phyloP scores from a whole-genome alignment of 2,888 invertebrate species.

The Apamea crenata region DNA sequence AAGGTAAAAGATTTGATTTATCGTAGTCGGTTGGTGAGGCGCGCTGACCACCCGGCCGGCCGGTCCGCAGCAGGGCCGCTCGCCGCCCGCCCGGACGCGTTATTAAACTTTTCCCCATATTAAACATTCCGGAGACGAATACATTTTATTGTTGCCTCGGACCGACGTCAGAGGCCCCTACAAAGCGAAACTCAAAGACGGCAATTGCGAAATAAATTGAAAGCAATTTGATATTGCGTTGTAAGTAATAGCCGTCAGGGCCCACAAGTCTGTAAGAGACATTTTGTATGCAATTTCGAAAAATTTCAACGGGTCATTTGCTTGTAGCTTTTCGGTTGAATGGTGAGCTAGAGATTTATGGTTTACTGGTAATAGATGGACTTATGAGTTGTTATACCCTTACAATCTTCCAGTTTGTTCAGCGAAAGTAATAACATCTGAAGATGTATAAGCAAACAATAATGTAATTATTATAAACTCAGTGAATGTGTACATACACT shows the following conservation, averaged over 20 bases:
- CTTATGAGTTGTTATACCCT: constrained; percentile 17
- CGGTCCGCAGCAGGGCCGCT: constrained; percentile 70
- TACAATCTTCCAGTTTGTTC: constrained; percentile 31
- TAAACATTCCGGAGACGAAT: constrained; percentile 91
- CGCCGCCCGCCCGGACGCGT: constrained; percentile 87
- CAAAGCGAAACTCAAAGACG: constrained; percentile 91
- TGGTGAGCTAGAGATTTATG: constrained; percentile 71
- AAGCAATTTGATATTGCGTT: constrained; percentile 91
- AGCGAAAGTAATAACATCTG: constrained; percentile 33
- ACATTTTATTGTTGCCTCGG: constrained; percentile 91
- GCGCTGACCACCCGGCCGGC: constrained; percentile 81
- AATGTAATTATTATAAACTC: constrained; percentile 61
- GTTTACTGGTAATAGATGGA: constrained; percentile 61
- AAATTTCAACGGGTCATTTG: constrained; percentile 83
- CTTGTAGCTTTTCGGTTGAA: constrained; percentile 74
- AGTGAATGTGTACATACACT: constrained; percentile 50
- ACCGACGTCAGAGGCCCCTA: constrained; percentile 90
- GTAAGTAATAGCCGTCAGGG: constrained; percentile 90
- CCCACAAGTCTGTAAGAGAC: constrained; percentile 85
- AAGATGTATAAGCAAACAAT: constrained; percentile 56
- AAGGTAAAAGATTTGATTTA: constrained; percentile 90
- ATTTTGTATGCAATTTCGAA: constrained; percentile 87
- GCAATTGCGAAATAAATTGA: constrained; percentile 91
- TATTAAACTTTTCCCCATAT: constrained; percentile 91
- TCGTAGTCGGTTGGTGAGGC: constrained; percentile 85